phyloP scores from a whole-genome alignment of 1,140 invertebrate genomes.

The Drosophila repletoides region DNA sequence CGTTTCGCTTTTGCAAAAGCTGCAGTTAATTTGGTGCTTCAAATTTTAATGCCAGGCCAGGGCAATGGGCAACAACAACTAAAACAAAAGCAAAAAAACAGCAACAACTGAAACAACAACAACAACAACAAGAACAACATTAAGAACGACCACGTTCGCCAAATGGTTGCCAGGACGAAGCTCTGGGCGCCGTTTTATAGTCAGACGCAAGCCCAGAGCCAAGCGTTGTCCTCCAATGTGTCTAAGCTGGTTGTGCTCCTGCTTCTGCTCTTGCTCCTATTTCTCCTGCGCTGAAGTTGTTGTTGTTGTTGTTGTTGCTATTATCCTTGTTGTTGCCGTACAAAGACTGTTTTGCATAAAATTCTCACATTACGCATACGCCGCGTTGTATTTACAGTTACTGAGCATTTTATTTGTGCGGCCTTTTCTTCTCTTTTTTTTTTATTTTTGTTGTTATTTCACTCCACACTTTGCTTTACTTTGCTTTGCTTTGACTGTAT shows the following conservation, averaged over 20 bases:
- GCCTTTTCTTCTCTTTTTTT: constrained; percentile 42
- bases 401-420: constrained; percentile 69
- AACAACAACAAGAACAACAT: constrained; percentile 47
- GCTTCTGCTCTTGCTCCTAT: background rate
- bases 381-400: constrained; percentile 77
- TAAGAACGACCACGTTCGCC: constrained; percentile 55
- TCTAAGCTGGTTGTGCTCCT: constrained; percentile 22
- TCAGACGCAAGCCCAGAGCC: constrained; percentile 50
- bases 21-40: constrained; percentile 80
- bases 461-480: constrained; percentile 31
- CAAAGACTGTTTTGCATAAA: constrained; percentile 73
- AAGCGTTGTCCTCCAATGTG: constrained; percentile 36
- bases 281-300: background rate
- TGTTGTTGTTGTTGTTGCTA: background rate
- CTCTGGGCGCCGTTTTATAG: constrained; percentile 70
- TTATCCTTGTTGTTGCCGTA: constrained; percentile 23
- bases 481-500: constrained; percentile 45
- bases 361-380: constrained; percentile 78
- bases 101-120: constrained; percentile 31
- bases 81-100: constrained; percentile 34
- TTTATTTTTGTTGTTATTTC: constrained; percentile 47
- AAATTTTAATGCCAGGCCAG: constrained; percentile 69
- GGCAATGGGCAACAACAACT: constrained; percentile 25
- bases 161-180: constrained; percentile 55
- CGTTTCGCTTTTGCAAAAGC: constrained; percentile 63